These are phyloP conservation scores for Protobothrops mucrosquamatus DNA, from an alignment of 2,113 vertebrate genomes.

Conservation along the genomic window DNA sequence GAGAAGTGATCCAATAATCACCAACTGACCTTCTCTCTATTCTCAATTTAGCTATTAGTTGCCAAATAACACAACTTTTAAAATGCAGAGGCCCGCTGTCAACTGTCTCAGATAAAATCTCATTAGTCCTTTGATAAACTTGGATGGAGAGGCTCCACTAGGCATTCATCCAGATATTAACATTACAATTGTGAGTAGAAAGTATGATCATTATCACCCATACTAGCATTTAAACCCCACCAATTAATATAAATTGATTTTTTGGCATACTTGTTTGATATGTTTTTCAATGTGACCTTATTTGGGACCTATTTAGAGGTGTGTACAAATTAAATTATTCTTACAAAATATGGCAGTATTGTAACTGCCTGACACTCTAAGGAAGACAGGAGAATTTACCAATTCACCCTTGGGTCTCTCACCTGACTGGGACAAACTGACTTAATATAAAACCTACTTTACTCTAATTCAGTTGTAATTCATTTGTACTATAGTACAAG, in stretches of 20 bases:
- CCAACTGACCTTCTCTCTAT: background rate
- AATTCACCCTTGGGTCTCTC: background rate
- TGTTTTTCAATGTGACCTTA: background rate
- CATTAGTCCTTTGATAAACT: background rate
- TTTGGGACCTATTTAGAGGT: background rate
- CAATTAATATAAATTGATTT: background rate
- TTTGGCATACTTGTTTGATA: background rate
- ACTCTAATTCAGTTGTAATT: background rate
- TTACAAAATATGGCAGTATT: background rate
- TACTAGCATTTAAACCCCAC: background rate
- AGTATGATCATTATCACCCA: background rate
- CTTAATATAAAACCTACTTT: background rate
- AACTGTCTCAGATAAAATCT: background rate
- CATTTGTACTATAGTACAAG: background rate
- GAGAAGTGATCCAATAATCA: background rate
- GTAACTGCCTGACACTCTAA: no score
- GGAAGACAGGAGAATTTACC: background rate
- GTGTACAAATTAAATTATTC: background rate
- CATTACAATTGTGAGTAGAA: background rate
- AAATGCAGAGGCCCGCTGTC: background rate
- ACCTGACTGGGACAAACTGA: background rate
- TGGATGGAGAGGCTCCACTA: background rate
- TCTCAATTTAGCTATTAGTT: background rate
- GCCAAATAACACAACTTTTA: background rate
- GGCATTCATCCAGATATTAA: background rate